Base-by-base conservation (phyloP, 2,113 vertebrate genomes). In the Psittacus erithacus region DNA sequence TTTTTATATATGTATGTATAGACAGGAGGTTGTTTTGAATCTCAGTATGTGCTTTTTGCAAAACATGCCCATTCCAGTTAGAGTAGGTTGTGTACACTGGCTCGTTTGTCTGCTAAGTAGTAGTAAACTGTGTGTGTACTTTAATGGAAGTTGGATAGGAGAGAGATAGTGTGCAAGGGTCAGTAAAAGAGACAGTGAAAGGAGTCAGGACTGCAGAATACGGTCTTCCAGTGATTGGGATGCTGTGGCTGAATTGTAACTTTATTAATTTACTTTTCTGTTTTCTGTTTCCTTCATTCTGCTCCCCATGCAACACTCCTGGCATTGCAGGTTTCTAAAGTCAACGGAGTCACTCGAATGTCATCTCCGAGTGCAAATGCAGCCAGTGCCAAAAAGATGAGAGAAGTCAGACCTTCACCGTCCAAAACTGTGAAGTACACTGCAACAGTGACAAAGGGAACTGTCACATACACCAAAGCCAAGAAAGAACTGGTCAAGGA, bases 361-460 rank as follows among this genome's bases (percentile, higher is more conserved):
- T 98, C 98, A 97, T 98, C 98, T 95, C 98, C 96, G 83, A 98
- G 98, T 98, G 97, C 98, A 96, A 98, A 98, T 96, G 97, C 98
- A 97, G 97, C 98, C 97, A 98, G 98, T 98, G 98, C 99, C 99
- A 99, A 99, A 99, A 99, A 99, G 98, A 98, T 98, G 94, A 99
- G 99, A 97, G 99, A 99, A 98, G 99, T 99, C 98, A 98, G 99
- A 98, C 99, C 98, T 98, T 98, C 99, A 98, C 99, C 99, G 98
- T 99, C 99, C 98, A 99, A 99, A 99, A 99, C 99, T 99, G 99
- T 99, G 99, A 99, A 99, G 99, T 99, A 99, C 98, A 99, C 99
- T 98, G 99, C 99, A 98, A 99, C 99, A 96, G 99, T 99, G 99
- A 99, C 99, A 97, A 99, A 99, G 98, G 99, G 99, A 98, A 99